Conservation (phyloP, 2,888 invertebrate species). For the Andrena bicolor region DNA sequence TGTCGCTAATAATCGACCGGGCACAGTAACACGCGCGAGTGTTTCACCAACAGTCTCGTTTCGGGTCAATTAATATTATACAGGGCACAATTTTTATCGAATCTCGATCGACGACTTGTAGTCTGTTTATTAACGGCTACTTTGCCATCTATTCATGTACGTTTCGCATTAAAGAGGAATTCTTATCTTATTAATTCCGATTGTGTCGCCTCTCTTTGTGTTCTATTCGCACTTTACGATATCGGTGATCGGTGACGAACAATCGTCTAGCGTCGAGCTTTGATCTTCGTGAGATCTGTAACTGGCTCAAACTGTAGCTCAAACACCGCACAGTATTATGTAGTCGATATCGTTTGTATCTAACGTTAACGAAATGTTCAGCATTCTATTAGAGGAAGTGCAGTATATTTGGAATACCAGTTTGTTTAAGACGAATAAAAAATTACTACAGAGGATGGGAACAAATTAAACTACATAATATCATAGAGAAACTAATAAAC, state of each 20-base stretch:
- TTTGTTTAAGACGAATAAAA: no score
- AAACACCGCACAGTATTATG: slow-evolving; percentile 25
- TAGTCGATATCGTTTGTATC: slow-evolving; percentile 8
- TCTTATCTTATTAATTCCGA: slow-evolving; percentile 35
- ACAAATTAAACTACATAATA: no score
- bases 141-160: slow-evolving; percentile 50
- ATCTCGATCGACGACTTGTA: slow-evolving; percentile 49
- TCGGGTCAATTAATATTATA: slow-evolving; percentile 64
- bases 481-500: no score
- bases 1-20: slow-evolving; percentile 7
- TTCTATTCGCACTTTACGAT: not conserved
- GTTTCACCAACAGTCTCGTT: slow-evolving; percentile 39
- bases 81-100: slow-evolving; percentile 68
- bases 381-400: not conserved
- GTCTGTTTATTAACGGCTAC: slow-evolving; percentile 38
- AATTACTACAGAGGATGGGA: no score
- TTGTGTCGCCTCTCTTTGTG: slow-evolving; percentile 7
- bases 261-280: not conserved
- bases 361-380: not conserved
- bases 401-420: no score
- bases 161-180: slow-evolving; percentile 49
- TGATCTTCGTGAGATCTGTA: slow-evolving; percentile 21
- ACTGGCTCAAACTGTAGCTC: slow-evolving; percentile 10
- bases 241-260: not conserved
- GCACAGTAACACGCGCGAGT: not conserved